Base-by-base conservation (phyloP, 2,113 vertebrate genomes). In the Abramis brama region DNA sequence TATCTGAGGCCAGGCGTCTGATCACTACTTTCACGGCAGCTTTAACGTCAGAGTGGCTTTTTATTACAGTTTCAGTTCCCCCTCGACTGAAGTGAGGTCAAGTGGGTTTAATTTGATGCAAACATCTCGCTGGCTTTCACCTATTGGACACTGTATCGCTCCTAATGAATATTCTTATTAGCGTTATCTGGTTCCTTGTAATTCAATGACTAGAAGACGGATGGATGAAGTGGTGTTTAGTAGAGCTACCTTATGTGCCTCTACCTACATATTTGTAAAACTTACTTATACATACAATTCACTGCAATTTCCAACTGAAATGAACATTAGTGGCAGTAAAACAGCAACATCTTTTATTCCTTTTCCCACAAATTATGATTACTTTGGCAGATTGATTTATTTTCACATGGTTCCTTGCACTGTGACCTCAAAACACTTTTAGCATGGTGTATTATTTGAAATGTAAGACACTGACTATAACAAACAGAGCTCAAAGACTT, bases 41-140 rank as follows among this genome's bases (percentile, higher is more conserved):
- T 64, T 21, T 30, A 74, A 36, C 47, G 23, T 27, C 39, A 87
- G 19, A 52, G 45, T 64, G 15, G 39, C n/a, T 75, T 83, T 21
- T 83, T 73, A 79, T 62, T 66, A 66, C 79, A 45, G n/a, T 85
- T 79, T 9, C 17, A 85, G 62, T 39, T 60, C 4, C 25, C 27
- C 10, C 1, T 55, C 8, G 52, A 36, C 82, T 74, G 59, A 52
- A 50, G 23, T 27, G 68, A 85, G 39, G 73, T 79, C 59, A 52
- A 36, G 12, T 73, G 66, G 19, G 43, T 83, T 77, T 45, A 50
- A 45, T 50, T 8, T 30, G 17, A 57, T 27, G 43, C 19, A 59
- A 79, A 59, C 36, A 27, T 60, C 74, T 85, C 1, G 39, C 19
- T 45, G 59, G 11, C 62, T 9, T 64, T 43, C 30, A 5, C 9